phyloP scores from a whole-genome alignment of 2,888 invertebrate species.

The Silvanus unidentatus region DNA sequence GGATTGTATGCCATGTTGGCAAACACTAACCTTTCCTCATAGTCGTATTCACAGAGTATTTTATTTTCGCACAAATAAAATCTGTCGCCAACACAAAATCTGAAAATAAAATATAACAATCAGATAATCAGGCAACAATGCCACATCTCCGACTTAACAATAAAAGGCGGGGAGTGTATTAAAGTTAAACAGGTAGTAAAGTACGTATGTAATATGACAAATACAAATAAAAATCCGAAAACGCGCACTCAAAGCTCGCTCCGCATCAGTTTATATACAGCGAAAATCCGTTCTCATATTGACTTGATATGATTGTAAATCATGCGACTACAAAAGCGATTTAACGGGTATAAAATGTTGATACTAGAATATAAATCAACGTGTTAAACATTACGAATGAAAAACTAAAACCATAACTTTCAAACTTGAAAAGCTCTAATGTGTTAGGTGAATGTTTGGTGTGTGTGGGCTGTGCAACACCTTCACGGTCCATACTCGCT shows the following conservation, averaged over 20 bases:
- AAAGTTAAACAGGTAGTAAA: neutral
- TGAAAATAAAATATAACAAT: constrained; percentile 46
- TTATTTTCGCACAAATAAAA: constrained; percentile 97
- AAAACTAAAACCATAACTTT: constrained; percentile 17
- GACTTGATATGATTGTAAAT: constrained; percentile 34
- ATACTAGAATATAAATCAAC: constrained; percentile 38
- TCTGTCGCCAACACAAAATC: constrained; percentile 96
- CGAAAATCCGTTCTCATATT: constrained; percentile 32
- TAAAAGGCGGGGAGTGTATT: neutral
- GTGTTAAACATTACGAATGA: constrained; percentile 33
- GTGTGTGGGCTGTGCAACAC: constrained; percentile 19
- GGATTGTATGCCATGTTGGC: constrained; percentile 93
- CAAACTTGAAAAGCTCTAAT: constrained; percentile 19
- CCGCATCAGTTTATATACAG: constrained; percentile 9
- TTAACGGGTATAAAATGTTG: constrained; percentile 35
- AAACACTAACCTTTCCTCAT: constrained; percentile 91
- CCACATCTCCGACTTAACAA: neutral
- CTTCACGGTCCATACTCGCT: constrained; percentile 13
- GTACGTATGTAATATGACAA: neutral
- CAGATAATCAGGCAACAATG: neutral
- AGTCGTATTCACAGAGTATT: constrained; percentile 96
- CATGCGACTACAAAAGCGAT: constrained; percentile 36
- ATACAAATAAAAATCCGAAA: neutral
- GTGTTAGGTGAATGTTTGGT: constrained; percentile 13
- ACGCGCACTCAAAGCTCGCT: neutral